These are phyloP conservation scores for Alethe castanea DNA, from an alignment of 2,113 vertebrate species.

Conservation along the genomic window DNA sequence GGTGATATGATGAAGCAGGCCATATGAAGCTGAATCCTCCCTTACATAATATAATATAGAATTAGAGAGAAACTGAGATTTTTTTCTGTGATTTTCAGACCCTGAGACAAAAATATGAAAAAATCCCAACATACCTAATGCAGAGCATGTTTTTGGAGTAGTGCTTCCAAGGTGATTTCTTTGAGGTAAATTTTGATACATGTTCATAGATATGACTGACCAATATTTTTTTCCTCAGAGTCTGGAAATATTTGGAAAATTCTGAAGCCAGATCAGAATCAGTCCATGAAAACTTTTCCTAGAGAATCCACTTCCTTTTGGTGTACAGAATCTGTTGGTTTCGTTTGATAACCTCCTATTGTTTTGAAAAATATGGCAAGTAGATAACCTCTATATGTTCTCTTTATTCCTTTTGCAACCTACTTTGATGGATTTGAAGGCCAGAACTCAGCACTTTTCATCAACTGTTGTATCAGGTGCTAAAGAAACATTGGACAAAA, in stretches of 20 bases:
- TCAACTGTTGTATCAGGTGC: background rate
- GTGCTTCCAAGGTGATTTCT: background rate
- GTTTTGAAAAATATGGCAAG: background rate
- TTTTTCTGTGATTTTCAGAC: background rate
- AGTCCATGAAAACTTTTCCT: background rate
- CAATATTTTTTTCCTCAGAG: background rate
- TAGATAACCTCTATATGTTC: background rate
- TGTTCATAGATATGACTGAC: background rate
- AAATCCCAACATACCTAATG: background rate
- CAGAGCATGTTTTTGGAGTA: background rate
- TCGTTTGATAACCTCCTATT: background rate
- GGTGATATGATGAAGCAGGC: background rate
- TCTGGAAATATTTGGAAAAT: background rate
- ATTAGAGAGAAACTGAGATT: background rate
- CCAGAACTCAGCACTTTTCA: background rate
- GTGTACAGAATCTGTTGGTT: background rate
- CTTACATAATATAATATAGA: background rate
- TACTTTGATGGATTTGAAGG: background rate
- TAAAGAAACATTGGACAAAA: background rate
- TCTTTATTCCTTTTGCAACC: background rate
- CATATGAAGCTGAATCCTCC: background rate
- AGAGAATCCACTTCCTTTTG: background rate
- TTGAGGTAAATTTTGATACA: background rate
- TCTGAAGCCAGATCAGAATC: background rate
- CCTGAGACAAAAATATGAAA: background rate